Conservation (phyloP, 2,888 invertebrate species). For the Gandaritis pyraliata region DNA sequence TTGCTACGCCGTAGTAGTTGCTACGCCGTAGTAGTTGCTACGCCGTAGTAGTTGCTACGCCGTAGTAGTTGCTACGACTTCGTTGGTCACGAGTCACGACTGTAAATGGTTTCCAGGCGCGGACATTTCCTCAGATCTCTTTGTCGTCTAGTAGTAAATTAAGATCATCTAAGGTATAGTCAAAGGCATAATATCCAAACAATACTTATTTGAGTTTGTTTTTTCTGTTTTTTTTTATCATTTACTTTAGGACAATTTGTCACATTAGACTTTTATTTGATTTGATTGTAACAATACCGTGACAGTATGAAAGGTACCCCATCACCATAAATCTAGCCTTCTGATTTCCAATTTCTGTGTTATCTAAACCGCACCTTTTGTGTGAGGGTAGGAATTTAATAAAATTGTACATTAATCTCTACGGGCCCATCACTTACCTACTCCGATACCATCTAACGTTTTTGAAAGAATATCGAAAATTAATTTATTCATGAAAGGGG, state of each 20-base stretch:
- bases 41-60: no score
- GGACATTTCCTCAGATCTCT: no score
- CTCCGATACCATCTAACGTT: slow-evolving; percentile 26
- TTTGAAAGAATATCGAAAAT: slow-evolving; percentile 25
- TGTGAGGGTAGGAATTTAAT: slow-evolving; percentile 39
- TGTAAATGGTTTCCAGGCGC: no score
- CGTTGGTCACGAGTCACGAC: no score
- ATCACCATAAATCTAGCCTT: slow-evolving; percentile 24
- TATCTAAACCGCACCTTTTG: slow-evolving; percentile 36
- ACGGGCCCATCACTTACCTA: slow-evolving; percentile 29
- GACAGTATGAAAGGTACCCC: slow-evolving; percentile 4
- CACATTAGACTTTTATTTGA: neutral
- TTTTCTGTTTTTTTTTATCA: neutral
- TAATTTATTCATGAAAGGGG: slow-evolving; percentile 30
- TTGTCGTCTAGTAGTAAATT: no score
- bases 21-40: slow-evolving; percentile 1
- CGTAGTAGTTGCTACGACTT: no score
- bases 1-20: neutral
- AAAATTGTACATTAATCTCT: slow-evolving; percentile 41
- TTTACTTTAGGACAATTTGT: neutral
- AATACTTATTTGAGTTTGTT: no score
- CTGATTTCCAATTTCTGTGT: slow-evolving; percentile 35
- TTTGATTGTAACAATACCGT: slow-evolving; percentile 5
- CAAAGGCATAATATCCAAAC: no score
- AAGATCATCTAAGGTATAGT: no score